Conservation (phyloP, 2,888 invertebrate genomes). For the Julus scanicus region DNA sequence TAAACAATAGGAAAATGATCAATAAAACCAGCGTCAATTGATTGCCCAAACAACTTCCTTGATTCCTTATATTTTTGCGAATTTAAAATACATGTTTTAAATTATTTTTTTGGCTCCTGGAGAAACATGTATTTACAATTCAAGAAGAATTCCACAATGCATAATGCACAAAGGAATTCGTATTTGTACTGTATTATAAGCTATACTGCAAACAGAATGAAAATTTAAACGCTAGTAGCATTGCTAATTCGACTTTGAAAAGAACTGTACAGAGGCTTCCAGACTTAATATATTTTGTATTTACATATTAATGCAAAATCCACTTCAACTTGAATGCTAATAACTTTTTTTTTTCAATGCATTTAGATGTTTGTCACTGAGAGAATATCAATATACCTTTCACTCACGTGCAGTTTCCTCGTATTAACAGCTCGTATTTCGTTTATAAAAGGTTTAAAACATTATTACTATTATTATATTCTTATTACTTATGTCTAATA, state of each 20-base stretch:
- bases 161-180: too few species aligned
- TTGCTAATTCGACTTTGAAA: too few species aligned
- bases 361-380: background rate
- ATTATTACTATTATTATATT: background rate
- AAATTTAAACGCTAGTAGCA: too few species aligned
- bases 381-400: background rate
- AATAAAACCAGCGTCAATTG: background rate
- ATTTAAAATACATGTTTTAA: background rate
- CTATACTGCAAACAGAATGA: too few species aligned
- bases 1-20: background rate
- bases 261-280: too few species aligned
- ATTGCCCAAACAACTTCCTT: background rate
- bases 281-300: too few species aligned
- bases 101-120: too few species aligned
- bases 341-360: background rate
- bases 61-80: background rate
- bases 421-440: background rate
- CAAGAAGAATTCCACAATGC: too few species aligned
- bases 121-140: too few species aligned
- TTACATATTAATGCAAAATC: too few species aligned
- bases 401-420: background rate
- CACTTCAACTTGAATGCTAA: background rate
- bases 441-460: background rate
- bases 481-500: background rate
- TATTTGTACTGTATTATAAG: too few species aligned